These are phyloP conservation scores for Bombus pascuorum DNA, from an alignment of 1,140 invertebrate species.

Conservation along the genomic window DNA sequence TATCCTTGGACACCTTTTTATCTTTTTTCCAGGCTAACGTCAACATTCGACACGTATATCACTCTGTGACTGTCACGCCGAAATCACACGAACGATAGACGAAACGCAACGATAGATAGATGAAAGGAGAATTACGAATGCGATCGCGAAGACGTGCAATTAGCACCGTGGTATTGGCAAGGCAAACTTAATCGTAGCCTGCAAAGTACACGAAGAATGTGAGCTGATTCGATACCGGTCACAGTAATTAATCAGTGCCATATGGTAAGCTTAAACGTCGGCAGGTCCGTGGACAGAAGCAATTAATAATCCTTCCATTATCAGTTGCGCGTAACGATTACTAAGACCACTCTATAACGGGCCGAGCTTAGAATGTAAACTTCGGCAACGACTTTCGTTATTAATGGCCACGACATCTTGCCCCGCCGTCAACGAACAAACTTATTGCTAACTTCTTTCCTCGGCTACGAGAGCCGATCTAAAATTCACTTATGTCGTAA, in stretches of 20 bases:
- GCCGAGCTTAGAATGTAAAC: constrained; percentile 46
- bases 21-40: neutral
- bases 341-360: constrained; percentile 44
- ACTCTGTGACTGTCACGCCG: too few species aligned
- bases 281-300: constrained; percentile 57
- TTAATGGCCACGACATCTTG: constrained; percentile 40
- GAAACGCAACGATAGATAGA: constrained; percentile 44
- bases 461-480: neutral
- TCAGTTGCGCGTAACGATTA: constrained; percentile 67
- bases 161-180: constrained; percentile 56
- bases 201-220: constrained; percentile 63
- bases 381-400: constrained; percentile 40
- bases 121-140: constrained; percentile 44
- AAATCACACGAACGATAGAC: neutral
- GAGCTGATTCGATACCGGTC: constrained; percentile 55
- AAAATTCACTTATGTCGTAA: constrained; percentile 22
- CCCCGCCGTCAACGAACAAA: neutral
- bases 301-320: constrained; percentile 70
- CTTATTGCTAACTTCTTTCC: constrained; percentile 29
- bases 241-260: constrained; percentile 69
- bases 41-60: too few species aligned
- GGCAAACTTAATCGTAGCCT: constrained; percentile 63
- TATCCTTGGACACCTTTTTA: neutral
- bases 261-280: constrained; percentile 66
- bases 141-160: constrained; percentile 48